Percentiles rank a stretch among this genome's conserved stretches.
These are phyloP conservation scores for Cinclus mexicanus DNA, from an alignment of 2,113 vertebrate species.

Conservation along the genomic window DNA sequence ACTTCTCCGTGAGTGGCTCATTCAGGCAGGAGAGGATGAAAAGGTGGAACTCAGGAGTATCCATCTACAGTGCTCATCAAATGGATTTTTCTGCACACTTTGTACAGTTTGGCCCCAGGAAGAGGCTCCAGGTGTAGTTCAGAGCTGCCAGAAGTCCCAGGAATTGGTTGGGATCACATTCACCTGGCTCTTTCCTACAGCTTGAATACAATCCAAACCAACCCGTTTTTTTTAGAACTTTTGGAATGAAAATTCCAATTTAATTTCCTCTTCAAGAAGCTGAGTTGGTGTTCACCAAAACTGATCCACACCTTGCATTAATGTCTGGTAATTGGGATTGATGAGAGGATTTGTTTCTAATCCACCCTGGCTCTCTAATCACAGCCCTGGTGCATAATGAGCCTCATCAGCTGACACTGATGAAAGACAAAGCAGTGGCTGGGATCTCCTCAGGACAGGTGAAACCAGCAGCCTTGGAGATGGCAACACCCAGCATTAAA, in stretches of 20 bases:
- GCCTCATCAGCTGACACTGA: not conserved
- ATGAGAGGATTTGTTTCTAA: not conserved
- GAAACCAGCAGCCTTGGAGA: rapidly evolving
- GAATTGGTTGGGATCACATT: not conserved
- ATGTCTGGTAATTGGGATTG: not conserved
- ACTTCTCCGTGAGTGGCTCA: rapidly evolving
- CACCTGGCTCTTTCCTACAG: not conserved
- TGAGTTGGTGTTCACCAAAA: not conserved
- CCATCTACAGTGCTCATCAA: rapidly evolving
- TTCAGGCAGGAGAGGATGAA: not conserved
- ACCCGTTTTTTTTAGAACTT: not conserved
- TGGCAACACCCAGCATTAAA: rapidly evolving
- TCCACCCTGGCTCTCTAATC: not conserved
- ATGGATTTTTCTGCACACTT: rapidly evolving
- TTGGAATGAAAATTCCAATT: not conserved
- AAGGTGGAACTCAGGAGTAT: not conserved
- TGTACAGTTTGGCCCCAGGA: not conserved
- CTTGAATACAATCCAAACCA: rapidly evolving
- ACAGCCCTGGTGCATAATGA: not conserved
- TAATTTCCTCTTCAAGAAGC: not conserved
- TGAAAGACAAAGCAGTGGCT: not conserved
- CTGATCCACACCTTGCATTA: not conserved
- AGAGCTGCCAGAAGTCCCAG: not conserved
- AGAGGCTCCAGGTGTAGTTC: not conserved
- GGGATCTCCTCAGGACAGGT: not conserved